Base-by-base conservation (phyloP, 2,888 invertebrate genomes). In the Dioctria linearis region DNA sequence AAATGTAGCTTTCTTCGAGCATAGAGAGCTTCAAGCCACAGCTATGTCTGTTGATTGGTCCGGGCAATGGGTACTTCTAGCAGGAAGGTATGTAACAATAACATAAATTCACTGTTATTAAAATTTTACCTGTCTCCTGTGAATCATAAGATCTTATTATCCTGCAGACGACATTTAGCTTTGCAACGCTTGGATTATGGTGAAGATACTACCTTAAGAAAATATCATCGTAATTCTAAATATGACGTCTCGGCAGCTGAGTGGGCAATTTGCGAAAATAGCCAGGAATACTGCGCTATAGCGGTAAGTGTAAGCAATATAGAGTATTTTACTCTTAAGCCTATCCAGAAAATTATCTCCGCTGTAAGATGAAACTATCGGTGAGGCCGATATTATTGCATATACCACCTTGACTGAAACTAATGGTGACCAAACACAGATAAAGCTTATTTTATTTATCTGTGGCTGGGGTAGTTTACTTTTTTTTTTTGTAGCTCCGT, bases 191-290 rank as follows among this genome's bases (percentile, higher is more conserved):
- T 97, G 69, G 94, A 94, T 82, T 93, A 94, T 81, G 71, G 80
- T n/a, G 88, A 88, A 40, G 87, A 87, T 76, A 85, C 85, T 93
- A 84, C 91, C 2, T 90, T 96, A 8, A 93, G 93, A 83, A 95
- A 95, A 85, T 95, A 95, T 86, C 93, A 94, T 43, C 91, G 96
- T 37, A 95, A 96, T 86, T 97, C 96, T 86, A 97, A 98, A 90
- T 97, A 97, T 89, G 97, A 98, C 87, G 96, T 97, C 0, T 95
- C 95, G 4, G 95, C 95, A 11, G 96, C 97, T 0, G 97, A 97
- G 90, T 98, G 97, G 95, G 97, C 96, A 87, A 96, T 95, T 75
- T 95, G 94, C 59, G 90, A 92, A 78, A 91, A 93, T 76, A 93
- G 95, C 80, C 93, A 93, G 86, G 94, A 95, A 85, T 90, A 95